Percentiles rank a stretch among this genome's conserved stretches.
These are phyloP conservation scores for Aporophyla nigra DNA, from an alignment of 2,888 invertebrate genomes.

Conservation along the genomic window DNA sequence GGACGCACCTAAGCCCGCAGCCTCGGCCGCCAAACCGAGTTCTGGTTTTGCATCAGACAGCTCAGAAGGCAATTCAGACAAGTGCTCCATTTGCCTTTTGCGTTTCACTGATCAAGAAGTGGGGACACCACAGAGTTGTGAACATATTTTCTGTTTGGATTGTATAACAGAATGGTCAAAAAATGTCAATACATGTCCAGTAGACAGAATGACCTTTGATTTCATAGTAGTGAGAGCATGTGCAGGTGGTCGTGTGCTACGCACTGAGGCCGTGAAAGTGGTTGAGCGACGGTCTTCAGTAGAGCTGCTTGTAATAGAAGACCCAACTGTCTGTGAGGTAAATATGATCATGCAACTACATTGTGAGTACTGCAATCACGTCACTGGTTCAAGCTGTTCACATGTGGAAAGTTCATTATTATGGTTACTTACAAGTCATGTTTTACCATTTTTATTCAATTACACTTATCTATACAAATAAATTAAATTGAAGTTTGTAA, in stretches of 20 bases:
- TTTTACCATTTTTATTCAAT: not conserved
- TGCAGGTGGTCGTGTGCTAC: slow-evolving; percentile 92
- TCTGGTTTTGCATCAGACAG: slow-evolving; percentile 90
- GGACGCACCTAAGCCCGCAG: slow-evolving; percentile 58
- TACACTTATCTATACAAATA: not conserved
- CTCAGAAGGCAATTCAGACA: slow-evolving; percentile 94
- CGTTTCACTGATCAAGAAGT: slow-evolving; percentile 94
- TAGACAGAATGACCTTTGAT: slow-evolving; percentile 95
- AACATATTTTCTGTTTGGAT: slow-evolving; percentile 96
- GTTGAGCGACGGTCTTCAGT: slow-evolving; percentile 88
- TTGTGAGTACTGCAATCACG: not conserved
- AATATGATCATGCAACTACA: slow-evolving; percentile 9
- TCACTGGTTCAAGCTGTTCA: slow-evolving; percentile 19
- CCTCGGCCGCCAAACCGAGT: slow-evolving; percentile 62
- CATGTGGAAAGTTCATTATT: not conserved
- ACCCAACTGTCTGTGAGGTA: slow-evolving; percentile 95
- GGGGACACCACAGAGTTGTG: slow-evolving; percentile 96
- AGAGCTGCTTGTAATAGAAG: slow-evolving; percentile 89
- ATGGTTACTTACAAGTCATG: not conserved
- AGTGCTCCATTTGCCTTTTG: slow-evolving; percentile 97
- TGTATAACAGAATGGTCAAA: slow-evolving; percentile 98
- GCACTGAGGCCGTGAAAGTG: slow-evolving; percentile 92
- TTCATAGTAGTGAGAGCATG: slow-evolving; percentile 94
- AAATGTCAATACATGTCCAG: slow-evolving; percentile 98
- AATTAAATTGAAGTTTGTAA: too few species aligned